Conservation (phyloP, 2,888 invertebrate species). For the Drosophila buzzatii region DNA sequence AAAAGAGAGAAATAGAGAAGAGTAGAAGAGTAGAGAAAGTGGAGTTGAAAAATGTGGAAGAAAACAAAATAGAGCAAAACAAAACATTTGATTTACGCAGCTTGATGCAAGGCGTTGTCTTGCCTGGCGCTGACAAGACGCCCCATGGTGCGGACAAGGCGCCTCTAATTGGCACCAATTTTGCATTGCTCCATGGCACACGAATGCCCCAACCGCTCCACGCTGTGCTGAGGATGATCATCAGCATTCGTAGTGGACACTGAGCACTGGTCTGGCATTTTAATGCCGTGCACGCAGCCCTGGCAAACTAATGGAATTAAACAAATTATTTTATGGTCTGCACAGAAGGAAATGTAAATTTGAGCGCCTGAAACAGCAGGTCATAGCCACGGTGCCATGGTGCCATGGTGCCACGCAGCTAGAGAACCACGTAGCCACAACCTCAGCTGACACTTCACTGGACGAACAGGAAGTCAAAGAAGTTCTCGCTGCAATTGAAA, state of each 20-base stretch:
- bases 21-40: slow-evolving; percentile 1
- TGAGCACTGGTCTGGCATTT: slow-evolving; percentile 38
- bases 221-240: slow-evolving; percentile 14
- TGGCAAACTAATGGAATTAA: slow-evolving; percentile 73
- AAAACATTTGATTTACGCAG: slow-evolving; percentile 69
- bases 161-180: slow-evolving; percentile 72
- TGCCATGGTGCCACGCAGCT: background rate
- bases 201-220: slow-evolving; percentile 21
- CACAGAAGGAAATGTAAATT: slow-evolving; percentile 73
- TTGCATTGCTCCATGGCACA: slow-evolving; percentile 26
- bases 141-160: slow-evolving; percentile 56
- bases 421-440: background rate
- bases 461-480: background rate
- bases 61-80: slow-evolving; percentile 26
- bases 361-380: slow-evolving; percentile 44
- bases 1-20: background rate
- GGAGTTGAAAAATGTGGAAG: slow-evolving; percentile 16
- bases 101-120: slow-evolving; percentile 36
- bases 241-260: slow-evolving; percentile 6
- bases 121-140: slow-evolving; percentile 56
- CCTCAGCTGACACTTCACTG: slow-evolving; percentile 26
- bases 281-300: slow-evolving; percentile 68
- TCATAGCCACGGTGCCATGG: slow-evolving; percentile 1
- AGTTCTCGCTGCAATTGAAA: slow-evolving; percentile 27
- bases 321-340: slow-evolving; percentile 73